Evolutionary conservation across 2,888 invertebrate genomes (phyloP).

Genomic region (Drepanosiphum platanoidis): DNA sequence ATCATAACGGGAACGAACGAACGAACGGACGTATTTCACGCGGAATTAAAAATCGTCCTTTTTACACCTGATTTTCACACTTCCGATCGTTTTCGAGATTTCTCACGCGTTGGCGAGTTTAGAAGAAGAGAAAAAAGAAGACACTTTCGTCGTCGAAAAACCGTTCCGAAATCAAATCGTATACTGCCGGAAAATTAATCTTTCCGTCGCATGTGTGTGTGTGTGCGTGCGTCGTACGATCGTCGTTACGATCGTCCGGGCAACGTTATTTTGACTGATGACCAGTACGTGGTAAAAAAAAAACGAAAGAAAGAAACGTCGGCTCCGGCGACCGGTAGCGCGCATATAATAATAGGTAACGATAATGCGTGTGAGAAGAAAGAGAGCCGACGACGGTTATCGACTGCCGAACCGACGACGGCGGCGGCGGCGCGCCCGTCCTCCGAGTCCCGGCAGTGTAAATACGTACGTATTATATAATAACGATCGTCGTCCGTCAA

Average conservation of each 20-base stretch:
- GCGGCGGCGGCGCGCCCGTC: too few species aligned
- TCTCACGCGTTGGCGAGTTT: too few species aligned
- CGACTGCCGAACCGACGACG: conserved; percentile 29
- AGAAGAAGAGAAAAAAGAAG: too few species aligned
- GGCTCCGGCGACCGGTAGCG: conserved; percentile 35
- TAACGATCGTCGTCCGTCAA: background rate
- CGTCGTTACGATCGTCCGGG: background rate
- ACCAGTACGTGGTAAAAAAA: conserved; percentile 4
- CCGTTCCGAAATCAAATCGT: too few species aligned
- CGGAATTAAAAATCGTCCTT: too few species aligned
- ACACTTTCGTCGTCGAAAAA: too few species aligned
- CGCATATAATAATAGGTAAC: background rate
- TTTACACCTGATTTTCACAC: too few species aligned
- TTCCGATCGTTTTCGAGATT: too few species aligned
- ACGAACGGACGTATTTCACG: too few species aligned
- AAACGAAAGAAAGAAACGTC: conserved; percentile 6
- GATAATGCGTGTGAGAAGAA: background rate
- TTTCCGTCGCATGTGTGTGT: background rate
- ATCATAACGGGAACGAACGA: too few species aligned
- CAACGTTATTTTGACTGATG: conserved; percentile 40
- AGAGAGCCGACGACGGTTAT: conserved; percentile 33
- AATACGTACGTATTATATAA: background rate
- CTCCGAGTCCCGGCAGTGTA: background rate
- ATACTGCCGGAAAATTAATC: too few species aligned
- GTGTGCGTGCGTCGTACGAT: background rate